Evolutionary conservation across 2,113 vertebrate species (phyloP), one percentile per base, ranked within the genome.

Genomic region (Lamprologus ornatipinnis): DNA sequence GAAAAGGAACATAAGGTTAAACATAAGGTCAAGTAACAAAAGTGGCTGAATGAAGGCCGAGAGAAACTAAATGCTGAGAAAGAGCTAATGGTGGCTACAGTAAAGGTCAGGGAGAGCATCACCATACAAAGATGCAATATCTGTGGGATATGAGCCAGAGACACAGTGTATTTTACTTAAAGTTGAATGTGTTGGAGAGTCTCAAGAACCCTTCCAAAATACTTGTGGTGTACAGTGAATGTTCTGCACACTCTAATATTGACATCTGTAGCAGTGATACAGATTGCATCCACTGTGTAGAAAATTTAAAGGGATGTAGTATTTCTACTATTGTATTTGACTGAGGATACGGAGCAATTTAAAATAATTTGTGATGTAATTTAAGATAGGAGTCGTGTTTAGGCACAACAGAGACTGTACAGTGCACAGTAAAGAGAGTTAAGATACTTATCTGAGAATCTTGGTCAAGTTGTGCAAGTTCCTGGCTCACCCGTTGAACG

Each of bases 391-490:
- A 28, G 14, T 75, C 1, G 3, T 28, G 9, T 47, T 45, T 47
- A 73, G 40, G 9, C 68, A 73, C 40, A 47, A 26, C 68, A 45
- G 42, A 75, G 15, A 49, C 35, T 23, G 35, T 40, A 9, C 26
- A 17, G 42, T 78, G 70, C 42, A 49, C 42, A 49, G 42, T 31
- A 12, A 31, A 49, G 15, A 78, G 6, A 47, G 23, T 31, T 47
- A 31, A 45, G 70, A 49, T 47, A 28, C 15, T 23, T 70, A 14
- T 70, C n/a, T 42, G 65, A 73, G 8, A 23, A 9, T 26, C 21
- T 31, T 49, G 70, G 23, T 49, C 23, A 75, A 98, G 98, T 92
- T 98, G 19, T 98, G 98, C 94, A 96, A 97, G 87, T 98, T 98
- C 92, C 95, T 98, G 94, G 97, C 97, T 81, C 97, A 97, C 14